Base-by-base conservation (phyloP, 2,888 invertebrate genomes). In the Lithophane ornitopus region DNA sequence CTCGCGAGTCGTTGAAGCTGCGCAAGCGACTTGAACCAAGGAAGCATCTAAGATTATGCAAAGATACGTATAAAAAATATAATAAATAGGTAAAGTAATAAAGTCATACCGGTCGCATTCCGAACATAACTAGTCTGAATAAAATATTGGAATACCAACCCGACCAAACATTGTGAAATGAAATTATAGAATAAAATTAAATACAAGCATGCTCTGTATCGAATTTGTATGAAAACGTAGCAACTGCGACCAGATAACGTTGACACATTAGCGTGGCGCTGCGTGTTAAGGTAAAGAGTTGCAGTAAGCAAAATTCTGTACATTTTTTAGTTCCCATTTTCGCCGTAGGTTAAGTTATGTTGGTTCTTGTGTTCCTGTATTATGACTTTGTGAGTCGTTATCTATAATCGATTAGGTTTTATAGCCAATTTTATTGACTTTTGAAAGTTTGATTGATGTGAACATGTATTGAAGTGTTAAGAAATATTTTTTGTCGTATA, bases 321-420 rank as follows among this genome's bases (percentile, higher is more conserved):
- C 4, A 9, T 3, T 19, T 46, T 22, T 65, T 41, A 61, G n/a
- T 70, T 84, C 16, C 1, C 3, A 22, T 62, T 66, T 70, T 58
- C 3, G 12, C 28, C 52, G 44, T 14, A 41, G n/a, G 0, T 41
- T 41, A 46, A 39, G 22, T 54, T 54, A 73, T 19, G 46, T 54
- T 73, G 69, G 85, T 39, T 58, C 19, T 2, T 3, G 16, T 12
- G 52, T 22, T 52, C 3, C 26, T 34, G 49, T 46, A 63, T 75
- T 66, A 22, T 77, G 28, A 41, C 68, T 82, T 49, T 75, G 78
- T 70, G 77, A 78, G 72, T 74, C 76, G 78, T 80, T 80, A 87
- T 75, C 84, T 59, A 11, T 80, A 80, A 87, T 87, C 88, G 86
- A 86, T 87, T 86, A 82, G 58, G 61, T 80, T 87, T 87, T 86